Conservation (phyloP, 2,113 vertebrate species). For the Trematocara marginatum region DNA sequence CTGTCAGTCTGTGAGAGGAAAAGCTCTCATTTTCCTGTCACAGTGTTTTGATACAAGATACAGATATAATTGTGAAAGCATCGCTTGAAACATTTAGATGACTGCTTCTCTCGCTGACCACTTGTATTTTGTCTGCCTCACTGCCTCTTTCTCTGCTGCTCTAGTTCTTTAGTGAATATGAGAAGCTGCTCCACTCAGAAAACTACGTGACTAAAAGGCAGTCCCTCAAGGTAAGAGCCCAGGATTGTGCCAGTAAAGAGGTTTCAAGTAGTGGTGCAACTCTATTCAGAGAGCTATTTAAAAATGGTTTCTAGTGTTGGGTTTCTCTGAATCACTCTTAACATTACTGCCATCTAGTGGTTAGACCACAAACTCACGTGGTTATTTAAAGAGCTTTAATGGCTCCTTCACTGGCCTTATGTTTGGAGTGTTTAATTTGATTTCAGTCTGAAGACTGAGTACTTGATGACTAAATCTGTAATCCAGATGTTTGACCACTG, state of each 20-base stretch:
- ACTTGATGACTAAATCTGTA: background rate
- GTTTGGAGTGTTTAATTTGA: background rate
- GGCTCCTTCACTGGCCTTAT: background rate
- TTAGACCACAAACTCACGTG: background rate
- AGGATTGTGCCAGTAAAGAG: background rate
- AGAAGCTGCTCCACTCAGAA: constrained; percentile 95
- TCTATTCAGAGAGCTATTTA: constrained; percentile 20
- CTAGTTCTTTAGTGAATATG: constrained; percentile 95
- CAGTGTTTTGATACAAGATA: constrained; percentile 11
- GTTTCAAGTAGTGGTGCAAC: constrained; percentile 1
- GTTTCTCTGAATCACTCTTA: constrained; percentile 13
- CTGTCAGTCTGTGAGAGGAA: background rate
- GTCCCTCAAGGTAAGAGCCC: constrained; percentile 86
- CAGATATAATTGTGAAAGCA: background rate
- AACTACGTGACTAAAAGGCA: constrained; percentile 98
- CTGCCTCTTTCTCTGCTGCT: constrained; percentile 24
- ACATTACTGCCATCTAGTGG: constrained; percentile 38
- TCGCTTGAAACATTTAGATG: background rate
- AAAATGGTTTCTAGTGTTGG: constrained; percentile 9
- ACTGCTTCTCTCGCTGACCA: background rate
- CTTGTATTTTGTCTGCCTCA: background rate
- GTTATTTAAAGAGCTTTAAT: background rate
- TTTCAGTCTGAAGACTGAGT: background rate
- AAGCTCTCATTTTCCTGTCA: constrained; percentile 9
- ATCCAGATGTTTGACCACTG: background rate